Base-by-base conservation (phyloP, 1,140 invertebrate species). In the Lepidotrigona ventralis region DNA sequence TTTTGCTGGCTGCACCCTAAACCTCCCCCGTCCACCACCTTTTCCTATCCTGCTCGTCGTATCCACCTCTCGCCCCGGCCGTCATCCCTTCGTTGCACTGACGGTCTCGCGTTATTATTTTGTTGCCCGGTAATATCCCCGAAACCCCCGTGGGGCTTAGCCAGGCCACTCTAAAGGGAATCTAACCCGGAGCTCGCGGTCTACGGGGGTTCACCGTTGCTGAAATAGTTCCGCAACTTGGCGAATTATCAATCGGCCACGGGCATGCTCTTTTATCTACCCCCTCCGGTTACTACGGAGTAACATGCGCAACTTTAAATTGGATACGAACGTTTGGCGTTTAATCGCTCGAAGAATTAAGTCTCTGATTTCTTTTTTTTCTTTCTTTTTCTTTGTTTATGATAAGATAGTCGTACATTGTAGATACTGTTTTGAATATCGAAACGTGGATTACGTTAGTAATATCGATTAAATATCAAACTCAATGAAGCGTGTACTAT, bases 41-140 rank as follows among this genome's bases (percentile, higher is more conserved):
- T 56, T 46, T 56, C 39, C 60, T 56, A 53, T 66, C 80, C 54
- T 72, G 15, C 56, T 23, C 60, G 26, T 15, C 33, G 19, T 33
- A 33, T 26, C 46, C 23, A 26, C 33, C 58, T n/a, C 54, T 39
- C 26, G 9, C 53, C 11, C 54, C 23, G 8, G 39, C 39, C 39
- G 5, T 26, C 64, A 9, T 64, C 58, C 80, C 54, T 56, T 53
- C 56, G 39, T 12, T 17, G 9, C 33, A 3, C 26, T n/a, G 17
- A 46, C 51, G 53, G 39, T 33, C 79, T 58, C 82, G 80, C 87
- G 86, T 91, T 91, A 92, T 93, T 91, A 92, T 91, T 92, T 92
- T 86, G 85, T 91, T 87, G 83, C 78, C 79, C 86, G 77, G 90
- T 88, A 91, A 90, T 91, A 89, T 87, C 86, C 85, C 64, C n/a